Conservation (phyloP, 2,888 invertebrate species). For the Eupsilia transversa region DNA sequence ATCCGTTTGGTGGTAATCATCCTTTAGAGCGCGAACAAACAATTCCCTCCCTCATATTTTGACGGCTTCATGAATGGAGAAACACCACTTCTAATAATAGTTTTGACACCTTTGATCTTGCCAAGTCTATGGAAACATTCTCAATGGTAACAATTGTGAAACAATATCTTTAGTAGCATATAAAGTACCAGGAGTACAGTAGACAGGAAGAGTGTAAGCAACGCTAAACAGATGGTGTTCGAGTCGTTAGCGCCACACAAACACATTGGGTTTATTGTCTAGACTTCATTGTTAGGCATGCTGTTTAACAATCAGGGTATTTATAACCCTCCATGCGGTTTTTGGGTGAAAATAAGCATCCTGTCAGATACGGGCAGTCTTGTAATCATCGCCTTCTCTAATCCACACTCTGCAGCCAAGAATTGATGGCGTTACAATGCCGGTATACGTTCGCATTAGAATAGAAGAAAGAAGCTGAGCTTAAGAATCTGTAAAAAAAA, state of each 20-base stretch:
- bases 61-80: conserved; percentile 8
- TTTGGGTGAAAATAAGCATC: conserved; percentile 39
- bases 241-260: conserved; percentile 48
- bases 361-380: conserved; percentile 14
- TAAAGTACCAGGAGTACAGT: conserved; percentile 39
- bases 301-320: conserved; percentile 43
- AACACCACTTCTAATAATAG: conserved; percentile 13
- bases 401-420: background rate
- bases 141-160: conserved; percentile 4
- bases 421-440: conserved; percentile 1
- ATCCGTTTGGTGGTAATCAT: no score
- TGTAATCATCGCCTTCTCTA: background rate
- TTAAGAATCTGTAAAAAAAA: background rate
- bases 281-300: conserved; percentile 52
- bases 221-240: conserved; percentile 47
- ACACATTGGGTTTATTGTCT: conserved; percentile 49
- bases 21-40: background rate
- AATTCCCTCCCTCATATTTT: background rate
- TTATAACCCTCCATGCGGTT: conserved; percentile 36
- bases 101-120: conserved; percentile 22
- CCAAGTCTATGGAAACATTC: background rate
- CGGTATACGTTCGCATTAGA: background rate
- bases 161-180: conserved; percentile 19
- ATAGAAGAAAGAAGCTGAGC: no score
- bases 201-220: conserved; percentile 27